phyloP scores from a whole-genome alignment of 2,113 vertebrate species.

The Scopus umbretta region DNA sequence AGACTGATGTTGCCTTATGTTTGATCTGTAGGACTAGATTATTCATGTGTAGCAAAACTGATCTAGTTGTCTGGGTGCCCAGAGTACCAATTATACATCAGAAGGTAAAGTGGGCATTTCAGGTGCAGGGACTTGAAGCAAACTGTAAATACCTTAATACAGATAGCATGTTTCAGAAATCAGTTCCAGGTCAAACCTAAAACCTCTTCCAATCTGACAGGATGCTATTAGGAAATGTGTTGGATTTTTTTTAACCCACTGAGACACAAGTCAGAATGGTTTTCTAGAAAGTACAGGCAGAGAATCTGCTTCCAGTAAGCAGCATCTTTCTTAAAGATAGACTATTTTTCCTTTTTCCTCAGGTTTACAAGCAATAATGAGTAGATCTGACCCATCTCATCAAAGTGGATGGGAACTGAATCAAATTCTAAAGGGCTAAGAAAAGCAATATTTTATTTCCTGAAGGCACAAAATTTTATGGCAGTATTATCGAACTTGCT shows the following conservation, averaged over 20 bases:
- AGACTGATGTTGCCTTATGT: constrained; percentile 50
- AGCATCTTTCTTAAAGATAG: background rate
- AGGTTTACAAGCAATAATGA: constrained; percentile 68
- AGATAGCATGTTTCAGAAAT: background rate
- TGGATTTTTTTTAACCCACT: background rate
- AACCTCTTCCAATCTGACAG: background rate
- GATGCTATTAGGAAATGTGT: background rate
- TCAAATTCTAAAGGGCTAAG: constrained; percentile 58
- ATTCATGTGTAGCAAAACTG: background rate
- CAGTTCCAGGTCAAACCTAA: background rate
- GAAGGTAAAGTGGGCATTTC: background rate
- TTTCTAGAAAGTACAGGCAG: background rate
- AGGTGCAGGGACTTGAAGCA: background rate
- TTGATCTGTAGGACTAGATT: background rate
- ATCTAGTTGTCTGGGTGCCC: background rate
- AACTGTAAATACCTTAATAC: background rate
- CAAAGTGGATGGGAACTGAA: background rate
- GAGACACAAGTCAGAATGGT: background rate
- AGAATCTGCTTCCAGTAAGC: background rate
- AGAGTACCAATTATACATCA: background rate
- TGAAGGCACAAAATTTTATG: constrained; percentile 45
- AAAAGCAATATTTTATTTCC: constrained; percentile 66
- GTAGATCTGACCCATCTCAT: background rate
- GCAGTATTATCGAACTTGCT: background rate
- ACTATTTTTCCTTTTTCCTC: constrained; percentile 9